Evolutionary conservation across 1,140 invertebrate genomes (phyloP).

Genomic region (Neotoxoptera formosana): DNA sequence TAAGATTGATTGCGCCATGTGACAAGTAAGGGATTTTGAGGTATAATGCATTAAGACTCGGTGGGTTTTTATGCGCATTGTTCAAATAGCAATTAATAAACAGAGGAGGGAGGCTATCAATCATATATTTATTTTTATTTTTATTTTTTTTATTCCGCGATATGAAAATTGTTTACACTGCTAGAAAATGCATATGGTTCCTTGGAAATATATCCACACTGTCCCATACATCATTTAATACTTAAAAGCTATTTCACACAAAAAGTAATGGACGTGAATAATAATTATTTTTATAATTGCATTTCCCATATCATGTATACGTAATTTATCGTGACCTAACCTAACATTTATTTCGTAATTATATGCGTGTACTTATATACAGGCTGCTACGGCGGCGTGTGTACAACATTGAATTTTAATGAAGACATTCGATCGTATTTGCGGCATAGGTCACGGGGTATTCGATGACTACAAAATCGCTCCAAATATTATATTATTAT

Average conservation of each 20-base stretch:
- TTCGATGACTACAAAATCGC: neutral
- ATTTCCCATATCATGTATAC: neutral
- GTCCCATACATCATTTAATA: constrained; percentile 5
- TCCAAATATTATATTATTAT: neutral
- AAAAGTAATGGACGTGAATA: neutral
- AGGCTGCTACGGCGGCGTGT: neutral
- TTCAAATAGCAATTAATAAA: constrained; percentile 37
- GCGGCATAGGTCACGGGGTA: neutral
- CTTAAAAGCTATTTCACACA: neutral
- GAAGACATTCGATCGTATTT: neutral
- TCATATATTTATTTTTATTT: neutral
- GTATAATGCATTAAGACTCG: neutral
- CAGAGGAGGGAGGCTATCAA: neutral
- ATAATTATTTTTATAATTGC: constrained; percentile 1
- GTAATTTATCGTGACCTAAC: neutral
- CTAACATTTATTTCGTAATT: neutral
- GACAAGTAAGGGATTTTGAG: constrained; percentile 33
- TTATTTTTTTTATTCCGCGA: neutral
- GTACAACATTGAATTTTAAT: neutral
- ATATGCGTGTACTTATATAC: neutral
- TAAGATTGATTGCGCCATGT: constrained; percentile 29
- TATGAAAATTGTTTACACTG: constrained; percentile 6
- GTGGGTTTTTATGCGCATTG: constrained; percentile 4
- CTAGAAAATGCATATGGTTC: constrained; percentile 25
- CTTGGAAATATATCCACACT: neutral